These are phyloP conservation scores for Amphiprion clarkii DNA, from an alignment of 2,797 vertebrate species.

Conservation along the genomic window DNA sequence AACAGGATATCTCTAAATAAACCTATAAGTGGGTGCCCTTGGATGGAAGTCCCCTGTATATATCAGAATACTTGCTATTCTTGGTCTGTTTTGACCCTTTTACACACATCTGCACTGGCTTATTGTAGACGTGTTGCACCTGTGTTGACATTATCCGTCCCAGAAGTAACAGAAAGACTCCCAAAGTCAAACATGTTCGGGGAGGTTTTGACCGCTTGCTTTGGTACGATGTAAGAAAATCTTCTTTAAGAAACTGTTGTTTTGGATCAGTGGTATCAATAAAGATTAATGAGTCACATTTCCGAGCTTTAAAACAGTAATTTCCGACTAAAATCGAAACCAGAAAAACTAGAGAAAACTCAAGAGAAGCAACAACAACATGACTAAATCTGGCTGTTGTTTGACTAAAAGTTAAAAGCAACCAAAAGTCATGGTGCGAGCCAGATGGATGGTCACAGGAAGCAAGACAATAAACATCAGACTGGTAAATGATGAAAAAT, in stretches of 20 bases:
- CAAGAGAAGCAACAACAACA: background rate
- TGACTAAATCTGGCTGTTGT: constrained; percentile 39
- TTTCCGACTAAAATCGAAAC: background rate
- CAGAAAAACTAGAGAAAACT: background rate
- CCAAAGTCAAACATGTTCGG: background rate
- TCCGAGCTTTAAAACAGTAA: background rate
- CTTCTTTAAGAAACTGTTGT: background rate
- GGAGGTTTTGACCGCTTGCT: constrained; percentile 14
- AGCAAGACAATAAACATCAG: constrained; percentile 37
- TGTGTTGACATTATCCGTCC: constrained; percentile 51
- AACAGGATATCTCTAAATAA: constrained; percentile 51
- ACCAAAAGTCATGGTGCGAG: constrained; percentile 38
- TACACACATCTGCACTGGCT: constrained; percentile 32
- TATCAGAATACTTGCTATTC: constrained; percentile 6
- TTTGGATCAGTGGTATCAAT: background rate
- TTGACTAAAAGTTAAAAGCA: constrained; percentile 10
- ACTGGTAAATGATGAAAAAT: constrained; percentile 9
- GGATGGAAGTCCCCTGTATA: constrained; percentile 33
- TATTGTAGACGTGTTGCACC: constrained; percentile 34
- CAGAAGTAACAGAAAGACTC: background rate
- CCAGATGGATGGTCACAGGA: constrained; percentile 20
- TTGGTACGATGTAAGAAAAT: background rate
- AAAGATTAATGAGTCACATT: background rate
- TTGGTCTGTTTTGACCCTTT: constrained; percentile 3
- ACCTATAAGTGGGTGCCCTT: constrained; percentile 23